These are phyloP conservation scores for Microcebus tavaratra DNA, from an alignment of 2,113 vertebrate genomes.

Conservation along the genomic window DNA sequence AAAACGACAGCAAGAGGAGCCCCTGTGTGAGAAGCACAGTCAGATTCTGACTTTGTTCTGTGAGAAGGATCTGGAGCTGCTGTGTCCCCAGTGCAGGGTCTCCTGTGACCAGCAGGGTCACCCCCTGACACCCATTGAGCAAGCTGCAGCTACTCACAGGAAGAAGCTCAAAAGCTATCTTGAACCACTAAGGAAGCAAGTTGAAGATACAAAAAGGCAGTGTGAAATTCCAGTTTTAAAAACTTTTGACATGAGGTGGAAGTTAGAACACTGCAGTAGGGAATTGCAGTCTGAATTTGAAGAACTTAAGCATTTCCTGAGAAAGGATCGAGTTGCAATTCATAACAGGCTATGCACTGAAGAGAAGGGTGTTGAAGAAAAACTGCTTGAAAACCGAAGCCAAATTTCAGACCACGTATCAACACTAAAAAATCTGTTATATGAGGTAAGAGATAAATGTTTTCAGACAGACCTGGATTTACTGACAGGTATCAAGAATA, in stretches of 20 bases:
- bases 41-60: slow-evolving; percentile 37
- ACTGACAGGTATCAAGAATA: neutral
- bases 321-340: neutral
- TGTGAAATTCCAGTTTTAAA: too few relatives aligned
- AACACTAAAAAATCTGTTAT: neutral
- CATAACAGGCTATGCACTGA: neutral
- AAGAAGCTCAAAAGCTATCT: neutral
- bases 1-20: neutral
- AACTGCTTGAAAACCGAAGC: neutral
- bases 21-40: neutral
- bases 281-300: too few relatives aligned
- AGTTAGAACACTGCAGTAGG: too few relatives aligned
- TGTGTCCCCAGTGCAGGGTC: neutral
- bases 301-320: neutral
- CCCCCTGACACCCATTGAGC: neutral
- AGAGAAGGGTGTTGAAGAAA: neutral
- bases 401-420: neutral
- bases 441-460: neutral
- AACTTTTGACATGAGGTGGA: too few relatives aligned
- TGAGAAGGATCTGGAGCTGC: slow-evolving; percentile 35
- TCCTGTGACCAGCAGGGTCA: neutral
- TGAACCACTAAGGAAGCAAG: neutral
- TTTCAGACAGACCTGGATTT: neutral
- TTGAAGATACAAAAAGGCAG: too few relatives aligned
- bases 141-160: neutral